phyloP scores from a whole-genome alignment of 2,888 invertebrate genomes.

The Oscheius sp. region DNA sequence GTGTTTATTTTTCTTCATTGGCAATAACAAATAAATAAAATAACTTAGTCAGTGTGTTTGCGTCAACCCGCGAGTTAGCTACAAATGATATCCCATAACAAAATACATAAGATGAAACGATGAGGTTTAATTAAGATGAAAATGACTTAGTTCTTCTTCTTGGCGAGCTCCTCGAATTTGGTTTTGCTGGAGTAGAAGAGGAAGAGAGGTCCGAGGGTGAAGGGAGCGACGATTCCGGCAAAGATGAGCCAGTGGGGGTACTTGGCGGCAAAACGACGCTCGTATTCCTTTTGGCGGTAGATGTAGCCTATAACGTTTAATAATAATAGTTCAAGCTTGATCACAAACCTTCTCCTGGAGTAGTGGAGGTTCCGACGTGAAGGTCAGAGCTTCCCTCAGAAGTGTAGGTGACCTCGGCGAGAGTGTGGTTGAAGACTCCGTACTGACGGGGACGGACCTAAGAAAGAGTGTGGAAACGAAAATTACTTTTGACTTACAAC shows the following conservation, averaged over 20 bases:
- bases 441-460: constrained; percentile 83
- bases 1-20: constrained; percentile 4
- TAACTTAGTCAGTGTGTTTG: neutral
- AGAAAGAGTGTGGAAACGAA: neutral
- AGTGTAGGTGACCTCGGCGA: constrained; percentile 84
- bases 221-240: constrained; percentile 91
- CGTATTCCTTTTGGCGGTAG: constrained; percentile 72
- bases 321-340: neutral
- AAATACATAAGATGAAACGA: constrained; percentile 6
- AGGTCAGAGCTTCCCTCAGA: constrained; percentile 81
- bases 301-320: constrained; percentile 61
- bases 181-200: constrained; percentile 36
- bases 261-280: constrained; percentile 74
- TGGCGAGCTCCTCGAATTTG: constrained; percentile 32
- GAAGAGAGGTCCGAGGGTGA: constrained; percentile 55
- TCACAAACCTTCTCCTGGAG: constrained; percentile 87
- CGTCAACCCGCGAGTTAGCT: constrained; percentile 19
- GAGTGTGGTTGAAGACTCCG: constrained; percentile 96
- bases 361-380: constrained; percentile 81
- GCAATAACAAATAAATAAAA: neutral
- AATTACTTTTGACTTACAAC: constrained; percentile 78
- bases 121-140: neutral
- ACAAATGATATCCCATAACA: constrained; percentile 12
- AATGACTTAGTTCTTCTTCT: constrained; percentile 39
- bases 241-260: constrained; percentile 94